Evolutionary conservation across 2,113 vertebrate genomes (phyloP).

Genomic region (Tyto alba): DNA sequence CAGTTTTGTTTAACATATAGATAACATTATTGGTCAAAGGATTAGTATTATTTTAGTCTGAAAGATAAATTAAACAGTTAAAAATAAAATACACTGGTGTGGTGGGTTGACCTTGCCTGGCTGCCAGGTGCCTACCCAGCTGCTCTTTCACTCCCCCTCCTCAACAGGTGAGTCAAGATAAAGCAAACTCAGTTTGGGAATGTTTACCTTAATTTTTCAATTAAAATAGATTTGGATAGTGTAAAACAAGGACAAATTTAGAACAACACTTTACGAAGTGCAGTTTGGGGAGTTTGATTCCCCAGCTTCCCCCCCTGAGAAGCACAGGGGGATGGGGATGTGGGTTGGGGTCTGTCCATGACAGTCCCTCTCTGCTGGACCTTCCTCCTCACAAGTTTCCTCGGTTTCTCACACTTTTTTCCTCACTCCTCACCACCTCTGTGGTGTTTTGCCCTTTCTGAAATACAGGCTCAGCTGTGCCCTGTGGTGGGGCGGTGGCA

Average conservation of each 20-base stretch:
- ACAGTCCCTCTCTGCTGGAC: not conserved
- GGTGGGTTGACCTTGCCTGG: not conserved
- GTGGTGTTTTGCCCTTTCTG: not conserved
- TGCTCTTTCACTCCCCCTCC: not conserved
- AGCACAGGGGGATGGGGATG: rapidly evolving
- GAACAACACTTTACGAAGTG: not conserved
- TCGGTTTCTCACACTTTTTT: not conserved
- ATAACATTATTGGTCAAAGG: not conserved
- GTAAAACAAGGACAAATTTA: not conserved
- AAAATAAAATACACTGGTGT: not conserved
- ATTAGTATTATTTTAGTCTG: not conserved
- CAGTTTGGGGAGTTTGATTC: not conserved
- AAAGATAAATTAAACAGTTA: not conserved
- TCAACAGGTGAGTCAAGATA: not conserved
- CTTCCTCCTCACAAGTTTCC: not conserved
- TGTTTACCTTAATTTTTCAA: no score
- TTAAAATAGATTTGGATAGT: not conserved
- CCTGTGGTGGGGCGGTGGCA: not conserved
- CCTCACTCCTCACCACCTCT: not conserved
- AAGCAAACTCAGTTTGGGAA: not conserved
- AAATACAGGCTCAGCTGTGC: not conserved
- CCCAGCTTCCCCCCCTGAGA: rapidly evolving
- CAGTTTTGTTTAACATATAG: not conserved
- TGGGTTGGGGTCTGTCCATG: not conserved
- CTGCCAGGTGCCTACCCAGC: not conserved